Base-by-base conservation (phyloP, 2,113 vertebrate genomes). In the Pterocles gutturalis region DNA sequence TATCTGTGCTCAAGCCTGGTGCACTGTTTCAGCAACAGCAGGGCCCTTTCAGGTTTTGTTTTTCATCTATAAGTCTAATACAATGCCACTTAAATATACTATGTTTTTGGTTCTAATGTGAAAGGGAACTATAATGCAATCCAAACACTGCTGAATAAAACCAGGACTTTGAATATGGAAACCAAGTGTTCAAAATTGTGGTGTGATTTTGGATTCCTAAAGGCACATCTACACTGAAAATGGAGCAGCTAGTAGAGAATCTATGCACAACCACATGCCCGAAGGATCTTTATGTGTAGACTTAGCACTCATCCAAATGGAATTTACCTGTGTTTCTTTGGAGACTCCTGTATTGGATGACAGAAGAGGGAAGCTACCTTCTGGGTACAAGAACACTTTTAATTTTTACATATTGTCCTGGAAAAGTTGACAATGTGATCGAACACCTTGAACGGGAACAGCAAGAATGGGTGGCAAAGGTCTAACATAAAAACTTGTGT, bases 401-500 rank as follows among this genome's bases (percentile, higher is more conserved):
- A 19, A 26, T 19, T 65, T 77, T 77, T 66, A 61, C 6, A 17
- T 67, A 45, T 28, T 57, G 2, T 33, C 5, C 6, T 36, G 17
- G 17, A 64, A 51, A 79, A 58, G 10, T 69, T 46, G 36, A 19
- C 25, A 36, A 3, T 41, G 10, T 61, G 83, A 61, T 3, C 3
- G 15, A 67, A 3, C 22, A 11, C 14, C 15, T 24, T 33, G 48
- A 62, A 91, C 31, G 34, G 12, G 33, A 61, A 55, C 11, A 72
- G 5, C 0, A 1, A 83, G 46, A 78, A 54, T 1, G 1, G 8
- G 22, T 43, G 14, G 26, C 45, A 82, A 18, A 90, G 2, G 51
- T 82, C 22, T 71, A 71, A 60, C 26, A 73, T 3, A 65, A 55
- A 87, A 66, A 1, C 10, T 46, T 75, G 12, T 28, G 24, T 57